phyloP scores from a whole-genome alignment of 2,888 invertebrate genomes.

The Dione vanillae region DNA sequence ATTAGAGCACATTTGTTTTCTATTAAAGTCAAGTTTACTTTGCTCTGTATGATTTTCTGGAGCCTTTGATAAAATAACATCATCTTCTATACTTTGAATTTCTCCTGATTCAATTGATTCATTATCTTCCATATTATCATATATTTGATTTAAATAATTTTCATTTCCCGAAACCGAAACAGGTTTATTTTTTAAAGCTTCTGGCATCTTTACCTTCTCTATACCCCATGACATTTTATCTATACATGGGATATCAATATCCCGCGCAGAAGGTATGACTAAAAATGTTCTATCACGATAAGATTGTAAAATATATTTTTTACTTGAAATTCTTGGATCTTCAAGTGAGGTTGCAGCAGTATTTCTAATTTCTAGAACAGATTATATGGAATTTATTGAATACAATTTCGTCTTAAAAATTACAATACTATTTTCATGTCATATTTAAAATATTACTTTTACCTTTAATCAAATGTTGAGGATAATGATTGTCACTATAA shows the following conservation, averaged over 20 bases:
- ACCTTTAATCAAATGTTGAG: slow-evolving; percentile 61
- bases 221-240: slow-evolving; percentile 57
- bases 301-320: slow-evolving; percentile 59
- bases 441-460: slow-evolving; percentile 34
- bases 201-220: slow-evolving; percentile 55
- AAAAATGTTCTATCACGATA: slow-evolving; percentile 56
- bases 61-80: slow-evolving; percentile 9
- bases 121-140: slow-evolving; percentile 55
- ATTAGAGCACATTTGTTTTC: background rate
- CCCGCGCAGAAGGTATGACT: slow-evolving; percentile 54
- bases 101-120: slow-evolving; percentile 60
- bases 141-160: slow-evolving; percentile 53
- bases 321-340: slow-evolving; percentile 67
- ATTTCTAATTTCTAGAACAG: slow-evolving; percentile 66
- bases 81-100: slow-evolving; percentile 48
- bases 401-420: background rate
- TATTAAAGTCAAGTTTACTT: slow-evolving; percentile 6
- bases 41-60: slow-evolving; percentile 22
- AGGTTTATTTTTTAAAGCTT: slow-evolving; percentile 52
- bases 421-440: background rate
- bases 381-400: slow-evolving; percentile 5
- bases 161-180: slow-evolving; percentile 39
- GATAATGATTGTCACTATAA: slow-evolving; percentile 47
- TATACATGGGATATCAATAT: slow-evolving; percentile 59
- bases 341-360: slow-evolving; percentile 59